These are phyloP conservation scores for Eupithecia tripunctaria DNA, from an alignment of 2,888 invertebrate species.

Conservation along the genomic window DNA sequence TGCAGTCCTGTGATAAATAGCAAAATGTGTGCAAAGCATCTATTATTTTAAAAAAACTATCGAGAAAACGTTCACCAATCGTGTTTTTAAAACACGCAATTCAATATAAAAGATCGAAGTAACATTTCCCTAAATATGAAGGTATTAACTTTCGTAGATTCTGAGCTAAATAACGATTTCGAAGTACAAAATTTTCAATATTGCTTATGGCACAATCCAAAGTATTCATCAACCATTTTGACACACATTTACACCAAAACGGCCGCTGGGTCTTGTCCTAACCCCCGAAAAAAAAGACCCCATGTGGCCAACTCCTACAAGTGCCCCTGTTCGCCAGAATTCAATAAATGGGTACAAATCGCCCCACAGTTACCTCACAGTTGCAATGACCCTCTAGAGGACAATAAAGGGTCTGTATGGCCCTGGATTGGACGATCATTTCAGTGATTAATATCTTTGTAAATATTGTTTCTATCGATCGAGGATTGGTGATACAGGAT, in stretches of 20 bases:
- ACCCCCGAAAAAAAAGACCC: slow-evolving; percentile 37
- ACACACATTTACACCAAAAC: slow-evolving; percentile 26
- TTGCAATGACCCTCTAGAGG: slow-evolving; percentile 60
- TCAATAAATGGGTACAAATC: slow-evolving; percentile 48
- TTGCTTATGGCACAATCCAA: too few species aligned
- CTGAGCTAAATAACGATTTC: too few species aligned
- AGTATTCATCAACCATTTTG: background rate
- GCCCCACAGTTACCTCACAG: slow-evolving; percentile 13
- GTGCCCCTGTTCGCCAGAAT: slow-evolving; percentile 35
- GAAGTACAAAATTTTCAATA: too few species aligned
- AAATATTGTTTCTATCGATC: slow-evolving; percentile 49
- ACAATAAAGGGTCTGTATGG: slow-evolving; percentile 58
- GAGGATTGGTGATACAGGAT: slow-evolving; percentile 21
- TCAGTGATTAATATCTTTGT: slow-evolving; percentile 61
- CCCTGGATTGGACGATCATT: slow-evolving; percentile 49
- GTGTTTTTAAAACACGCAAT: too few species aligned
- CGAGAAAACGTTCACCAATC: too few species aligned
- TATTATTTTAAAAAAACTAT: too few species aligned
- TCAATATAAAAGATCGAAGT: too few species aligned
- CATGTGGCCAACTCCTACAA: slow-evolving; percentile 38
- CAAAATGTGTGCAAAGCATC: too few species aligned
- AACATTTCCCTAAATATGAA: too few species aligned
- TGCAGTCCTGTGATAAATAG: too few species aligned
- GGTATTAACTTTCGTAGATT: too few species aligned
- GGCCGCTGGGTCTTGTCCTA: slow-evolving; percentile 26